Percentiles rank a stretch among this genome's conserved stretches.
phyloP scores from a whole-genome alignment of 2,797 vertebrate genomes.

The Paedocypris micromegethes region DNA sequence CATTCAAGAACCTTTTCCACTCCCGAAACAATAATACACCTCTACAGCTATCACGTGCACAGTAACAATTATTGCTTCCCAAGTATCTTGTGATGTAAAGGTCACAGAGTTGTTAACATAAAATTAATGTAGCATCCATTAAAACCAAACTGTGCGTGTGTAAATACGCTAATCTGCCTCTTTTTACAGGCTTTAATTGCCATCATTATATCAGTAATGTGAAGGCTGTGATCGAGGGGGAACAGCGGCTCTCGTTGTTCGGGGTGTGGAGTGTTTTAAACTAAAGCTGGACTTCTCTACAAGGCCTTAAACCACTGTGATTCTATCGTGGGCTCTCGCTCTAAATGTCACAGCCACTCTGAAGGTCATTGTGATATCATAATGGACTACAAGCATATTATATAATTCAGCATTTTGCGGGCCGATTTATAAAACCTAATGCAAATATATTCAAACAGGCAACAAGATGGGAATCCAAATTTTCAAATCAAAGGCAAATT shows the following conservation, averaged over 20 bases:
- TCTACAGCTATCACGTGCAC: constrained; percentile 2
- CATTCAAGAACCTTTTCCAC: neutral
- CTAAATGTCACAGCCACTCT: constrained; percentile 31
- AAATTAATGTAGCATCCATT: constrained; percentile 33
- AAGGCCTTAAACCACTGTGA: constrained; percentile 19
- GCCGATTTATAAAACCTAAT: constrained; percentile 13
- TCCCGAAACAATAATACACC: neutral
- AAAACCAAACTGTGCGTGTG: constrained; percentile 37
- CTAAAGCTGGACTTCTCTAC: constrained; percentile 45
- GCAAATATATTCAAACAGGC: neutral
- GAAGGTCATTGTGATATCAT: constrained; percentile 32
- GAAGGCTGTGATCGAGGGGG: constrained; percentile 42
- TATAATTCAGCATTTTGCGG: neutral
- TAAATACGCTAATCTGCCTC: constrained; percentile 49
- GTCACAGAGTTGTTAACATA: constrained; percentile 29
- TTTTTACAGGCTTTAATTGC: constrained; percentile 50
- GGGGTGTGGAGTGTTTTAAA: constrained; percentile 44
- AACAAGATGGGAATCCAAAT: no score
- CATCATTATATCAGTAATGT: constrained; percentile 48
- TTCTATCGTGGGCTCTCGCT: constrained; percentile 33
- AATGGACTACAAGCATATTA: constrained; percentile 24
- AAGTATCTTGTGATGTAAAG: constrained; percentile 27
- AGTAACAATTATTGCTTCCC: constrained; percentile 16
- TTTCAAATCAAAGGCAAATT: no score
- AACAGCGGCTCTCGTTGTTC: constrained; percentile 39